phyloP scores from a whole-genome alignment of 2,113 vertebrate species.

The Papio anubis region DNA sequence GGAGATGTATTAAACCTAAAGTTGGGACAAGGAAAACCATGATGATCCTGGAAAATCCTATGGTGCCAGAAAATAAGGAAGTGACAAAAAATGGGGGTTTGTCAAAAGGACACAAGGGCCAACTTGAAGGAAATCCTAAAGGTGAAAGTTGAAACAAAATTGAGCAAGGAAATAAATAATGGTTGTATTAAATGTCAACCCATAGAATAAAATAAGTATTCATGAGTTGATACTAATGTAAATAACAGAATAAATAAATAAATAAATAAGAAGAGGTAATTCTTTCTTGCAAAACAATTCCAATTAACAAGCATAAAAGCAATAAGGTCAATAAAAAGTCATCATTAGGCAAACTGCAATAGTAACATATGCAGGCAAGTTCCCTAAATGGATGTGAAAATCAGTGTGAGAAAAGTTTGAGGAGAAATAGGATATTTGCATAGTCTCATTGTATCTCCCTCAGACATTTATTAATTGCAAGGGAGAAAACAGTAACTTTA shows the following conservation, averaged over 20 bases:
- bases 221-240: background rate
- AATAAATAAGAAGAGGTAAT: background rate
- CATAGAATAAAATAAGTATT: constrained; percentile 12
- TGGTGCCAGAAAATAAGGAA: background rate
- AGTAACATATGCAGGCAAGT: background rate
- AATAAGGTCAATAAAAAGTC: background rate
- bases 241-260: background rate
- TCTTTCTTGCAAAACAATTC: background rate
- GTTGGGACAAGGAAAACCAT: background rate
- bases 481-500: background rate
- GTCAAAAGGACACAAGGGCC: background rate
- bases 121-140: background rate
- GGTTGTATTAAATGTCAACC: background rate
- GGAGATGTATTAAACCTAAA: background rate
- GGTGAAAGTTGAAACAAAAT: background rate
- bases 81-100: background rate
- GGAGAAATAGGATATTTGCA: background rate
- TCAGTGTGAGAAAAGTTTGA: background rate
- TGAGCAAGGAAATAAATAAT: background rate
- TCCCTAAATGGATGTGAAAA: background rate
- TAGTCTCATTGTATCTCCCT: background rate
- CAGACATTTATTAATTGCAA: background rate
- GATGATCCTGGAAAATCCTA: background rate
- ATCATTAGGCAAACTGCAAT: background rate
- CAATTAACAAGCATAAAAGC: background rate